A percentile compares a stretch with the other conserved stretches of the same genome.
phyloP scores from a whole-genome alignment of 2,113 vertebrate genomes.

The Hipposideros armiger region DNA sequence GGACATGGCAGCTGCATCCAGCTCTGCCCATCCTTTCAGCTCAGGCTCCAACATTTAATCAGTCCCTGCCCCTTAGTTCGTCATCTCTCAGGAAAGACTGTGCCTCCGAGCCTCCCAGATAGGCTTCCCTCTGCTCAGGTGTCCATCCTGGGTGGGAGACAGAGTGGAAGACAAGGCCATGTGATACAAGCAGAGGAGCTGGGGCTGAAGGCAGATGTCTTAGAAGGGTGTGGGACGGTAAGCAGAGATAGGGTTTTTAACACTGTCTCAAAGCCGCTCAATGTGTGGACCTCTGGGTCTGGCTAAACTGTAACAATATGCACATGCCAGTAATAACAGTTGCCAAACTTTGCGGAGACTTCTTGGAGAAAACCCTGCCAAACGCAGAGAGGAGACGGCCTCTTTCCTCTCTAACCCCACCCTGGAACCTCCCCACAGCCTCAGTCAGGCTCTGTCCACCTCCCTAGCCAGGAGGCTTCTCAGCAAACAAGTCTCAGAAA shows the following conservation, averaged over 20 bases:
- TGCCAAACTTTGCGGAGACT: neutral
- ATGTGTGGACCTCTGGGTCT: neutral
- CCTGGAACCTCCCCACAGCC: neutral
- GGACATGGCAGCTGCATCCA: neutral
- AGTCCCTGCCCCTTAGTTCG: neutral
- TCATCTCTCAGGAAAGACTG: neutral
- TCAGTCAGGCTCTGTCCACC: neutral
- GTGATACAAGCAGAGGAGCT: neutral
- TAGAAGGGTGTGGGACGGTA: neutral
- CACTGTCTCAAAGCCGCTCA: neutral
- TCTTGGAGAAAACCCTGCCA: neutral
- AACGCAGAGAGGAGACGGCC: neutral
- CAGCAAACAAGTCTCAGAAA: neutral
- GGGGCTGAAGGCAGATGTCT: neutral
- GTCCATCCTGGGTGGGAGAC: neutral
- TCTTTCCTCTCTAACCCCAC: neutral
- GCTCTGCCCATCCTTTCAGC: neutral
- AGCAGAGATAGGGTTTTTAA: neutral
- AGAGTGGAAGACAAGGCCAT: neutral
- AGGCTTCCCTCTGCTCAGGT: neutral
- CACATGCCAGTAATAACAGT: neutral
- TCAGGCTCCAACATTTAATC: neutral
- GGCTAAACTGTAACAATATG: neutral
- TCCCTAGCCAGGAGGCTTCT: fast-evolving
- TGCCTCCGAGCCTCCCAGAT: neutral